Evolutionary conservation across 2,888 invertebrate species (phyloP).

Genomic region (Platycheirus rosarum): DNA sequence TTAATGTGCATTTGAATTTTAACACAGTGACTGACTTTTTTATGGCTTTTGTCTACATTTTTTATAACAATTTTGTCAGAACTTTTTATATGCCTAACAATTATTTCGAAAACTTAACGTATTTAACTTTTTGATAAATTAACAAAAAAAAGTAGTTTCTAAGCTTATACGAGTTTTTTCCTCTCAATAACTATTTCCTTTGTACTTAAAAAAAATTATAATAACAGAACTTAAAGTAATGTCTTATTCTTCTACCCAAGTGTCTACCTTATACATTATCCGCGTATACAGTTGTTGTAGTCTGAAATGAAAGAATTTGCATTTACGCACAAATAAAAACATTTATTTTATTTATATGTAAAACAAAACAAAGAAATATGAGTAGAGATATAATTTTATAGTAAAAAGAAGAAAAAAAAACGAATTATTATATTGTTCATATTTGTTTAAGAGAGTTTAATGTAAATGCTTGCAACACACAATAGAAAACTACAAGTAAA

Average conservation of each 20-base stretch:
- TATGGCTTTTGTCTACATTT: slow-evolving; percentile 30
- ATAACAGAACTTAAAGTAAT: slow-evolving; percentile 9
- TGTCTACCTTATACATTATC: slow-evolving; percentile 66
- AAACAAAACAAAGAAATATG: slow-evolving; percentile 27
- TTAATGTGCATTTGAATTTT: slow-evolving; percentile 53
- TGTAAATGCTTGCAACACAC: slow-evolving; percentile 41
- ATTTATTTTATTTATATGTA: slow-evolving; percentile 47
- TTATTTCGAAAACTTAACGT: not conserved
- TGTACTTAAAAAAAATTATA: slow-evolving; percentile 58
- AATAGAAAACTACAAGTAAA: slow-evolving; percentile 35
- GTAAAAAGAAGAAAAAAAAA: slow-evolving; percentile 16
- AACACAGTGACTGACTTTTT: slow-evolving; percentile 44
- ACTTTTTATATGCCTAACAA: slow-evolving; percentile 3
- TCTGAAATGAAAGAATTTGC: slow-evolving; percentile 57
- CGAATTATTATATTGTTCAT: slow-evolving; percentile 29
- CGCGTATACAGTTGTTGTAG: slow-evolving; percentile 66
- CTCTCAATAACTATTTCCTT: slow-evolving; percentile 14
- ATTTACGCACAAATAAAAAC: slow-evolving; percentile 63
- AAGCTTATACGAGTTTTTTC: slow-evolving; percentile 48
- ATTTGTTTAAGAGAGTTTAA: slow-evolving; percentile 50
- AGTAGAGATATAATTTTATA: slow-evolving; percentile 61
- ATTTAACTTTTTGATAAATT: slow-evolving; percentile 28
- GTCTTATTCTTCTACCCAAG: slow-evolving; percentile 59
- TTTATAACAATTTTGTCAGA: slow-evolving; percentile 11
- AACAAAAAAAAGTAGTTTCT: slow-evolving; percentile 43